Conservation (phyloP, 2,888 invertebrate species). For the Terebella lapidaria region DNA sequence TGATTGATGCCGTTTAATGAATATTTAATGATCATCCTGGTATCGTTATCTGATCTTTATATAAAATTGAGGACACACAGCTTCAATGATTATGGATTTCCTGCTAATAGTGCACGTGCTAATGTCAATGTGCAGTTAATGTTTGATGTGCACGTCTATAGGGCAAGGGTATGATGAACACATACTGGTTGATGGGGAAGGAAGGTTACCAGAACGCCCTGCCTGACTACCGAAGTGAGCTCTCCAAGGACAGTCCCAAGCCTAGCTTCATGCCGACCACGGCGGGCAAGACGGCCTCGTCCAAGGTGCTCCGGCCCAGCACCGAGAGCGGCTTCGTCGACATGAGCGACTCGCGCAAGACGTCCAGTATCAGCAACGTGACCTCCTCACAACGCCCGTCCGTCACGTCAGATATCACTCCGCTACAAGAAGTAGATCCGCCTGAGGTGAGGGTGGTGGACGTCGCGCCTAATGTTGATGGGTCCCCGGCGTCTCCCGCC, state of each 20-base stretch:
- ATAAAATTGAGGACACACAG: too few species aligned
- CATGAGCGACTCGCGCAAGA: not conserved
- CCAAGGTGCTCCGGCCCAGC: conserved; percentile 1
- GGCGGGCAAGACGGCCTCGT: not conserved
- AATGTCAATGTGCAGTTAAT: not conserved
- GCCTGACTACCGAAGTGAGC: conserved; percentile 12
- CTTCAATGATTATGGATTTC: too few species aligned
- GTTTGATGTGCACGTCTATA: conserved; percentile 12
- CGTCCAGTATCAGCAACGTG: not conserved
- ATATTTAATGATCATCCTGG: too few species aligned
- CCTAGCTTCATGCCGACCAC: conserved; percentile 15
- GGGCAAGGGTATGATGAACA: conserved; percentile 42
- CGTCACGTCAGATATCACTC: not conserved
- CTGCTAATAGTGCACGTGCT: too few species aligned
- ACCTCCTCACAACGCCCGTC: not conserved
- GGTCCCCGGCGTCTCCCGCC: too few species aligned
- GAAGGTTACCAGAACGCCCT: conserved; percentile 11
- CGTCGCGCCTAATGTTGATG: too few species aligned
- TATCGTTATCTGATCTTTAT: too few species aligned
- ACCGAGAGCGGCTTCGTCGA: conserved; percentile 3
- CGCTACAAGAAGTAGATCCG: not conserved
- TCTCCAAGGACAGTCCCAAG: conserved; percentile 6
- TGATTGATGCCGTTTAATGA: too few species aligned
- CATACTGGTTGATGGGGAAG: conserved; percentile 37
- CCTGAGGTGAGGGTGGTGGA: too few species aligned